phyloP scores from a whole-genome alignment of 2,113 vertebrate species.

The Megaceryle torquata region DNA sequence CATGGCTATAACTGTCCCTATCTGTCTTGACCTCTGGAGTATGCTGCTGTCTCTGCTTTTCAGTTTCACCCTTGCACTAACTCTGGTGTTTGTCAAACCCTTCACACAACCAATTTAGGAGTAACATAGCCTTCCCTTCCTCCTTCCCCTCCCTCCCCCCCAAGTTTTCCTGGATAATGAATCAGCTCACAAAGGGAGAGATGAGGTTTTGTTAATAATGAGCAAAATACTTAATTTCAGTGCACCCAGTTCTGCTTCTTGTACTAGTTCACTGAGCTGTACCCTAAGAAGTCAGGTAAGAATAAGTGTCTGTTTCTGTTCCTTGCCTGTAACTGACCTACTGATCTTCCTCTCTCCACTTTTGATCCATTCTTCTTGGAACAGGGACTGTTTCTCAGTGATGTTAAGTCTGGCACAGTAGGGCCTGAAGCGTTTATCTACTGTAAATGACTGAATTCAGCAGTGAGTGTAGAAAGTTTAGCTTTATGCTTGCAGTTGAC shows the following conservation, averaged over 20 bases:
- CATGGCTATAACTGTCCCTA: fast-evolving
- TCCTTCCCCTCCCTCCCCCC: no score
- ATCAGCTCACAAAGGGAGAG: not conserved
- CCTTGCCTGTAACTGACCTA: not conserved
- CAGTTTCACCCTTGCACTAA: not conserved
- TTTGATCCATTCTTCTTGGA: not conserved
- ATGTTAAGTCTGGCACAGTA: not conserved
- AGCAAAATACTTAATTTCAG: not conserved
- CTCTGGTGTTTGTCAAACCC: not conserved
- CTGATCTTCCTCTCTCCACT: not conserved
- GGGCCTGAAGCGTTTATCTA: not conserved
- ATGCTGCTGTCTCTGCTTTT: not conserved
- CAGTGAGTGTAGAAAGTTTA: not conserved
- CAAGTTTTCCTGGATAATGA: not conserved
- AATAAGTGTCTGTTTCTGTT: not conserved
- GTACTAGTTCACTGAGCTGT: not conserved
- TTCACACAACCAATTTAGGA: not conserved
- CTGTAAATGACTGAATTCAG: not conserved
- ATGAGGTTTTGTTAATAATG: not conserved
- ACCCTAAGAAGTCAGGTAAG: not conserved
- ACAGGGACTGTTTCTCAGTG: not conserved
- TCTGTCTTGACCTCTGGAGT: not conserved
- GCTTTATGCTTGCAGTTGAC: not conserved
- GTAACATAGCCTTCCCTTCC: not conserved
- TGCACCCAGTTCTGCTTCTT: not conserved